These are phyloP conservation scores for Amphimallon solstitiale DNA, from an alignment of 2,888 invertebrate species.

Conservation along the genomic window DNA sequence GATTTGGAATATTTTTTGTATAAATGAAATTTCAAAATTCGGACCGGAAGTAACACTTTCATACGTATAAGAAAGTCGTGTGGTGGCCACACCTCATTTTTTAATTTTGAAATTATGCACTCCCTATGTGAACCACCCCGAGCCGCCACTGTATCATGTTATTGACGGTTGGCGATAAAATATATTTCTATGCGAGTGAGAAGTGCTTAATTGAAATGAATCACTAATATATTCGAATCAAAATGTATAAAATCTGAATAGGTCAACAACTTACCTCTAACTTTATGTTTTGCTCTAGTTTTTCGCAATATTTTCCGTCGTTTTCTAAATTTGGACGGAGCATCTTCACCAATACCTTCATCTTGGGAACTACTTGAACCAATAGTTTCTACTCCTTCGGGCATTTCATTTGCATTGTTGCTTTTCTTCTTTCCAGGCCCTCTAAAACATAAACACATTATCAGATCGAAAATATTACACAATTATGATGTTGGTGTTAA, in stretches of 20 bases:
- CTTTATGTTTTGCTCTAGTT: slow-evolving; percentile 68
- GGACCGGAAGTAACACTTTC: too few species aligned
- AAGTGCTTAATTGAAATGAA: too few species aligned
- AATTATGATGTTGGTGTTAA: not conserved
- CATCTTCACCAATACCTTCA: slow-evolving; percentile 66
- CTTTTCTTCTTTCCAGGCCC: slow-evolving; percentile 56
- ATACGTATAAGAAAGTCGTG: too few species aligned
- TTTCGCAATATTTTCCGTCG: slow-evolving; percentile 71
- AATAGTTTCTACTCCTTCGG: slow-evolving; percentile 66
- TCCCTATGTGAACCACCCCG: too few species aligned
- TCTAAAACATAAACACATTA: not conserved
- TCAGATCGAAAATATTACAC: not conserved
- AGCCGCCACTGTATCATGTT: too few species aligned
- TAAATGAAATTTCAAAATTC: too few species aligned
- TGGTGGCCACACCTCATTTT: too few species aligned
- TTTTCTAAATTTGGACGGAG: slow-evolving; percentile 57
- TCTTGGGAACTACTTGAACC: slow-evolving; percentile 64
- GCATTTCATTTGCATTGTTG: slow-evolving; percentile 61
- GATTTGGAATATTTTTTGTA: too few species aligned
- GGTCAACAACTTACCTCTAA: slow-evolving; percentile 54
- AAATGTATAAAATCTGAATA: not conserved
- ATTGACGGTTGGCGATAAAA: too few species aligned
- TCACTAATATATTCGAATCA: too few species aligned
- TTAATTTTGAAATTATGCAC: too few species aligned
- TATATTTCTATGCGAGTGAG: too few species aligned